Percentiles rank a stretch among this genome's conserved stretches.
phyloP scores from a whole-genome alignment of 2,113 vertebrate genomes.

The Archilochus colubris region DNA sequence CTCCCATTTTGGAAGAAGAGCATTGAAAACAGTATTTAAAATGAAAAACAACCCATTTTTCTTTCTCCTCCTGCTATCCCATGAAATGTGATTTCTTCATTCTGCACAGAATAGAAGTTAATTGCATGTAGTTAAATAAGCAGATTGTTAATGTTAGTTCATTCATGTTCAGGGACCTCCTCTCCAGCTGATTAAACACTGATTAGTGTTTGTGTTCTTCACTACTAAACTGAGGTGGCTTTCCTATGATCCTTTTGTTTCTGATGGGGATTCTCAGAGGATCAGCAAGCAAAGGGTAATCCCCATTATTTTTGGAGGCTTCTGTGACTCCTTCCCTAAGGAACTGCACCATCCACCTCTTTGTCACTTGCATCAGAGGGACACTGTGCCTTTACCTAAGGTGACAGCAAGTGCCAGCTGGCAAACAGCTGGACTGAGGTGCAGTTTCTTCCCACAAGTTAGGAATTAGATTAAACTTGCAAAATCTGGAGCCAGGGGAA shows the following conservation, averaged over 20 bases:
- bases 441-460: neutral
- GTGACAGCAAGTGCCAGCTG: constrained; percentile 1
- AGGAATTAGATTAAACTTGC: neutral
- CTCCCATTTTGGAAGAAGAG: neutral
- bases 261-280: neutral
- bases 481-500: neutral
- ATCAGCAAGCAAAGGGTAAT: neutral
- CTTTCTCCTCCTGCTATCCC: neutral
- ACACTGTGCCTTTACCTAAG: neutral
- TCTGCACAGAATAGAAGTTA: neutral
- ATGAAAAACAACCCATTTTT: neutral
- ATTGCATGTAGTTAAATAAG: neutral
- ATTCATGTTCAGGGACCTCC: neutral
- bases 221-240: neutral
- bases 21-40: neutral
- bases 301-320: neutral
- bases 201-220: neutral
- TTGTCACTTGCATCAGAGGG: neutral
- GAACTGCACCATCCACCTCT: neutral
- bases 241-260: neutral
- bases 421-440: neutral
- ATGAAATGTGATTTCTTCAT: neutral
- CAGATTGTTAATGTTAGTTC: neutral
- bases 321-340: neutral
- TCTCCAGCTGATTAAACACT: neutral